These are phyloP conservation scores for Odontesthes bonariensis DNA, from an alignment of 2,113 vertebrate species.

Conservation along the genomic window DNA sequence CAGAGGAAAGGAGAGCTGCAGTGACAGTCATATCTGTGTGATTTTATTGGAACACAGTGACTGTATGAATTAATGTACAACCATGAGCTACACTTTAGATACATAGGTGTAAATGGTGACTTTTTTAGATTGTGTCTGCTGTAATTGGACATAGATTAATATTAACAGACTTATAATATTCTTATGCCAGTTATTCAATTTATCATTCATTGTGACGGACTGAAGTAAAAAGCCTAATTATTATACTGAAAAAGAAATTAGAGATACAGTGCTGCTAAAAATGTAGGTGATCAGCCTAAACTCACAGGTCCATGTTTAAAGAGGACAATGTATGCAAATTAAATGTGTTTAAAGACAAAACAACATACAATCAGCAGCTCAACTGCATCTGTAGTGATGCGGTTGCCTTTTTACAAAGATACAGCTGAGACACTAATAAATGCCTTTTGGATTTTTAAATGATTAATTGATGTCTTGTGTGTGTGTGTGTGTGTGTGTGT, in stretches of 20 bases:
- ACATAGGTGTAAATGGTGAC: not conserved
- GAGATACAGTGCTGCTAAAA: not conserved
- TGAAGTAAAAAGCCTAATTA: too few relatives aligned
- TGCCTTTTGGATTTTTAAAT: conserved; percentile 6
- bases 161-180: not conserved
- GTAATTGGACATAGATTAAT: not conserved
- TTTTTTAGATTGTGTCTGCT: not conserved
- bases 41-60: conserved; percentile 35
- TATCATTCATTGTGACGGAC: not conserved
- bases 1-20: conserved; percentile 39
- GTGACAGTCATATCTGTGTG: conserved; percentile 43
- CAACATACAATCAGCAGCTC: not conserved
- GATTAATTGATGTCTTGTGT: too few relatives aligned
- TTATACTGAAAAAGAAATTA: not conserved
- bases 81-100: not conserved
- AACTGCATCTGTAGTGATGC: not conserved
- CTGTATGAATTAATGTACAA: conserved; percentile 11
- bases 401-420: not conserved
- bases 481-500: too few relatives aligned
- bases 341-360: not conserved
- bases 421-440: too few relatives aligned
- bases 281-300: not conserved
- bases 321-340: not conserved
- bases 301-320: not conserved
- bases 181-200: not conserved